A percentile compares a stretch with the other conserved stretches of the same genome.
Conservation (phyloP, 2,888 invertebrate genomes). For the Eueremaeus valkanovi region DNA sequence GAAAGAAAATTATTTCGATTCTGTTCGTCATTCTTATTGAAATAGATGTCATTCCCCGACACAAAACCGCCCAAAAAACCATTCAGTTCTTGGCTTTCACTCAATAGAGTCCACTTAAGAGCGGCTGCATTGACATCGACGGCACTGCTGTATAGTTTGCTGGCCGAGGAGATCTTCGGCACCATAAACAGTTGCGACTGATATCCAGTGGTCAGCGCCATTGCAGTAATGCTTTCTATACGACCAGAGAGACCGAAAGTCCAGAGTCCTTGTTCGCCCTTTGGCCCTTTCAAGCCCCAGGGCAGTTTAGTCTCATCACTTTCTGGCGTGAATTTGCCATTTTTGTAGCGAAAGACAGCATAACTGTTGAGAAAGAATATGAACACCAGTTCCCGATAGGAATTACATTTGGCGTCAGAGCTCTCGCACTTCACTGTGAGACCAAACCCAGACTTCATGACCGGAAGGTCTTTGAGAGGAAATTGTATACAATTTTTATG, state of each 20-base stretch:
- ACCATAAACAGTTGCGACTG: not conserved
- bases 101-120: not conserved
- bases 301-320: not conserved
- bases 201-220: not conserved
- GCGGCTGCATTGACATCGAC: not conserved
- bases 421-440: not conserved
- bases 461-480: not conserved
- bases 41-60: not conserved
- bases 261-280: not conserved
- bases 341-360: not conserved
- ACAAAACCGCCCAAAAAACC: conserved; percentile 5
- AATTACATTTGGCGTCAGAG: not conserved
- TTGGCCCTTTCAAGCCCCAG: not conserved
- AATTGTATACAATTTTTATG: not conserved
- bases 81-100: not conserved
- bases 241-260: not conserved
- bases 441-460: not conserved
- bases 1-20: not conserved
- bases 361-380: not conserved
- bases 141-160: not conserved
- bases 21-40: not conserved
- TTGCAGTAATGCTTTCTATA: not conserved
- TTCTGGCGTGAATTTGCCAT: not conserved
- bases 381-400: conserved; percentile 2
- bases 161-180: too few species aligned